Evolutionary conservation across 2,113 vertebrate genomes (phyloP), one percentile per base, ranked within the genome.

Genomic region (Ciconia maguari): DNA sequence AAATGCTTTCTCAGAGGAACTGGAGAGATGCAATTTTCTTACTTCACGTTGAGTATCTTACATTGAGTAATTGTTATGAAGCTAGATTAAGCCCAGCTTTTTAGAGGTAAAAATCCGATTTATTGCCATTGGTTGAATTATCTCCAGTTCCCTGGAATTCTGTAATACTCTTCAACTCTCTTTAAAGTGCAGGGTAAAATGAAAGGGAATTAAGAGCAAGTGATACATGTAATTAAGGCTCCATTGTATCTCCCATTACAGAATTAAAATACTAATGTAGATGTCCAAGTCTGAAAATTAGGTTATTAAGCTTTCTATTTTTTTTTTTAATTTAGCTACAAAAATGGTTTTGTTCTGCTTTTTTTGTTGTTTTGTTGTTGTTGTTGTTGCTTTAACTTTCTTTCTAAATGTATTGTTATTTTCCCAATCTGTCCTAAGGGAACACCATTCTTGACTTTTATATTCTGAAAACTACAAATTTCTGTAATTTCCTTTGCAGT

Each of bases 231-330:
- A 93, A 92, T 93, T 94, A 89, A 87, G 48, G 41, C 34, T 48
- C 25, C 48, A 79, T 92, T 83, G 38, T 83, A 34, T 77, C 17
- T 65, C 46, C 51, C 4, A n/a, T 91, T 93, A 75, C 34, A 54
- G 42, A 90, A 80, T 85, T 91, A 90, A 96, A 93, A 82, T 58
- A 76, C 57, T 88, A 89, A 93, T 79, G 52, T 76, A 88, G n/a
- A 65, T 80, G 11, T 86, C 44, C 54, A 82, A 92, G 55, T 77
- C 48, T 87, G 32, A 95, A 94, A 94, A 93, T 87, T 68, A 51
- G 24, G 14, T 81, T 89, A 49, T 84, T 57, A 87, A 64, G 19
- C 9, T 74, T 78, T 48, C 10, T 49, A 5, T 38, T 49, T 57
- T 65, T 57, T 57, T 66, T 71, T 51, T 49, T 13, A 65, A 74